Base-by-base conservation (phyloP, 2,888 invertebrate genomes). In the Tanaodytes sp. region DNA sequence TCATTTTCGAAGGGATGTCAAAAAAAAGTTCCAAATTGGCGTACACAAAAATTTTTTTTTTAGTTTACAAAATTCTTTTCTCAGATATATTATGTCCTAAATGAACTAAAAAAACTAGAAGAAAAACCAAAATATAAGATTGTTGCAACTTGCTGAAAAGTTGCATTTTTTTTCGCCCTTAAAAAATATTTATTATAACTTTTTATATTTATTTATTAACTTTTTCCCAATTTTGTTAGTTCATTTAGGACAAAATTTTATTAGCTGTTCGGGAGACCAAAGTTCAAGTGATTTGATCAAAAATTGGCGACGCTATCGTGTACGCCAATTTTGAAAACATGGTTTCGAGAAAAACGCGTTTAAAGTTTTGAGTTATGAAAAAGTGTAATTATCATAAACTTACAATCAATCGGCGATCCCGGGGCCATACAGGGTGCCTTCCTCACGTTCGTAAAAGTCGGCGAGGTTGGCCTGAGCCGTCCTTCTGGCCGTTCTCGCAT, bases 211-310 rank as follows among this genome's bases (percentile, higher is more conserved):
- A n/a, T n/a, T n/a, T n/a, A 37, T 37, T 37, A 37, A 37, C 19
- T 40, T 40, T 40, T 40, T 40, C 19, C 18, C 9, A 15, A 19
- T 40, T 19, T 40, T 19, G 3, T 3, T 8, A n/a, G 19, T 40
- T 43, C 27, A 43, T 43, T 43, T 20, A 43, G 43, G 14, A 43
- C 14, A 43, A 43, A 43, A 23, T 43, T 45, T 16, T 45, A 45
- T 45, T 45, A 45, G 30, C 45, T 45, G 2, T 45, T 45, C 11
- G 11, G 45, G 9, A 16, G 16, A 45, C 45, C 27, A 30, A 16
- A 14, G 2, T 31, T 48, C 31, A 48, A 33, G 6, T 48, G 18
- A 48, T 31, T 18, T n/a, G 33, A 33, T n/a, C 19, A 12, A 31
- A 48, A 48, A 48, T 33, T 45, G 15, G 11, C 15, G 9, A 14